These are phyloP conservation scores for Barbus barbus DNA, from an alignment of 2,113 vertebrate species.

Conservation along the genomic window DNA sequence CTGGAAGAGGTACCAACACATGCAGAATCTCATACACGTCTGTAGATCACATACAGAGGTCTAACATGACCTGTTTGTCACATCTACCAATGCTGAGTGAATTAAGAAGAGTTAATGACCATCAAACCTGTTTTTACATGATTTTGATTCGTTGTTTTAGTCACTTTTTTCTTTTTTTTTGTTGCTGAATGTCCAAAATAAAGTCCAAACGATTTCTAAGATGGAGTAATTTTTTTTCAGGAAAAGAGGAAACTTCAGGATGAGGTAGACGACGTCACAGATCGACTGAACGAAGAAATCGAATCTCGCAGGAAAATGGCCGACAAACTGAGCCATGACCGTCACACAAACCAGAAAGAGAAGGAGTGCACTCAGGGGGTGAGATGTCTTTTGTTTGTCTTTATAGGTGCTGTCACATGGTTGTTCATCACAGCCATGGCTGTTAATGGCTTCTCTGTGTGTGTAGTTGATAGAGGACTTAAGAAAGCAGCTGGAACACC, in stretches of 20 bases:
- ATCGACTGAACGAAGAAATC: slow-evolving; percentile 82
- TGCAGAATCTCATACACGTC: too few species aligned
- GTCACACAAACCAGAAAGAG: slow-evolving; percentile 90
- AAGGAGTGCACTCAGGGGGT: slow-evolving; percentile 96
- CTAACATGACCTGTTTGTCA: not conserved
- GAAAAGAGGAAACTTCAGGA: slow-evolving; percentile 92
- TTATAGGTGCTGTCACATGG: not conserved
- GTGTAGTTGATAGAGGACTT: slow-evolving; percentile 93
- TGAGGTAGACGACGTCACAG: slow-evolving; percentile 80
- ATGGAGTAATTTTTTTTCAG: slow-evolving; percentile 63
- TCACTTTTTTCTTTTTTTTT: not conserved
- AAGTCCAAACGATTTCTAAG: not conserved
- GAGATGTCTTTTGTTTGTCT: slow-evolving; percentile 43
- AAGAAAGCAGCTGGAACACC: slow-evolving; percentile 91
- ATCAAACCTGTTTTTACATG: not conserved
- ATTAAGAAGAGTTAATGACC: not conserved
- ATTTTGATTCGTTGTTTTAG: not conserved
- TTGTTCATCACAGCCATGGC: not conserved
- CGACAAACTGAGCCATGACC: slow-evolving; percentile 90
- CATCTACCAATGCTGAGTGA: not conserved
- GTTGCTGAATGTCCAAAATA: not conserved
- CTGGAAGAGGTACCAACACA: slow-evolving; percentile 84
- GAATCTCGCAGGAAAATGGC: slow-evolving; percentile 87
- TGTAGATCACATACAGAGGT: not conserved
- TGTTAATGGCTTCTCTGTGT: not conserved